These are phyloP conservation scores for Marmota flaviventris DNA, from an alignment of 2,113 vertebrate species.

Conservation along the genomic window DNA sequence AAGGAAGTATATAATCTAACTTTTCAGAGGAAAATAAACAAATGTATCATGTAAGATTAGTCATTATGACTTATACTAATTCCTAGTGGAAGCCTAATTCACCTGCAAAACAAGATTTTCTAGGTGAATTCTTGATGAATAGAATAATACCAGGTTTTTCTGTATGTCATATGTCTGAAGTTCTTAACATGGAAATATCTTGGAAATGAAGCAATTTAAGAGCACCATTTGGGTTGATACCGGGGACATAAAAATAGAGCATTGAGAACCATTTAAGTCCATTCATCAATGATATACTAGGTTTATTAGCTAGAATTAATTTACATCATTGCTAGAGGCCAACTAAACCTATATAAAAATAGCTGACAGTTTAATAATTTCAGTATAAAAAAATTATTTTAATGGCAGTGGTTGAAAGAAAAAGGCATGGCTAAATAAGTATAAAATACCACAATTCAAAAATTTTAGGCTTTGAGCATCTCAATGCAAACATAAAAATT, in stretches of 20 bases:
- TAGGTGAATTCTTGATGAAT: conserved; percentile 75
- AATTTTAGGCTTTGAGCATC: conserved; percentile 7
- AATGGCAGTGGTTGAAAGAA: conserved; percentile 54
- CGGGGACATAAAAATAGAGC: conserved; percentile 71
- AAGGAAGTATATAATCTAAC: conserved; percentile 76
- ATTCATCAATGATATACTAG: not conserved
- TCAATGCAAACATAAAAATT: conserved; percentile 26
- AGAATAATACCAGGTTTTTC: conserved; percentile 63
- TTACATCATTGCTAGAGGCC: conserved; percentile 22
- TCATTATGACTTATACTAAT: conserved; percentile 80
- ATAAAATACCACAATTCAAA: conserved; percentile 29
- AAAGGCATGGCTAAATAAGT: not conserved
- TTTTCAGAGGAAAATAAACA: conserved; percentile 82
- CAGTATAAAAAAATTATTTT: conserved; percentile 44
- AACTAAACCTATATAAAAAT: conserved; percentile 43
- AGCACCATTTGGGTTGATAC: conserved; percentile 68
- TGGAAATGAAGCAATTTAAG: conserved; percentile 76
- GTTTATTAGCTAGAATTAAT: conserved; percentile 51
- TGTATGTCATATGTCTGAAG: conserved; percentile 83
- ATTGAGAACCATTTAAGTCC: conserved; percentile 59
- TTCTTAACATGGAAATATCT: conserved; percentile 60
- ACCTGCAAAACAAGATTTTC: conserved; percentile 76
- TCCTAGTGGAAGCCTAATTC: conserved; percentile 81
- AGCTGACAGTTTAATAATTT: conserved; percentile 35
- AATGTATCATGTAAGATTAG: conserved; percentile 73